These are phyloP conservation scores for Ectobius pallidus DNA, from an alignment of 2,888 invertebrate genomes.

Conservation along the genomic window DNA sequence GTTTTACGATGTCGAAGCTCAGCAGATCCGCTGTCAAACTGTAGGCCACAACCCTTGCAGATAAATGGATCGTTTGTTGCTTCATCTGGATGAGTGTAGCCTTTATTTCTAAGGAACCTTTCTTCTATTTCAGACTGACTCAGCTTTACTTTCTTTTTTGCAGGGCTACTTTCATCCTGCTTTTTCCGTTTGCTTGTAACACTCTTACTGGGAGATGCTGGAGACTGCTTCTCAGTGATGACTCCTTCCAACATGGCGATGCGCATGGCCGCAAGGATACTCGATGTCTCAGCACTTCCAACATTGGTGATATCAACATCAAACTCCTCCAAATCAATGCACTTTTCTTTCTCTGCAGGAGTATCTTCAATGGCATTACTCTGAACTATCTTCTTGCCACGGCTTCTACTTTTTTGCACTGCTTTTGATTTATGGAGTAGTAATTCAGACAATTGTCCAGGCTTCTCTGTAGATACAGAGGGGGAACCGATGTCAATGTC, in stretches of 20 bases:
- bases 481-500: neutral
- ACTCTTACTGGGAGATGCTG: neutral
- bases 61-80: conserved; percentile 32
- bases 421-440: neutral
- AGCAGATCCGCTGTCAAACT: conserved; percentile 40
- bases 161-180: neutral
- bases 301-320: conserved; percentile 9
- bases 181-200: neutral
- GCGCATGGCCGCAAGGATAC: conserved; percentile 40
- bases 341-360: no score
- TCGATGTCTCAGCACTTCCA: conserved; percentile 28
- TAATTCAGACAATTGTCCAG: neutral
- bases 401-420: conserved; percentile 1
- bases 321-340: conserved; percentile 25
- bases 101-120: conserved; percentile 11
- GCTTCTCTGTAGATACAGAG: neutral
- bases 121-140: conserved; percentile 11
- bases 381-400: neutral
- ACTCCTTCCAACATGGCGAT: conserved; percentile 35
- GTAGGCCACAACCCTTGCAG: conserved; percentile 41
- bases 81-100: conserved; percentile 28
- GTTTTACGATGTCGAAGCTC: conserved; percentile 41
- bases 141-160: conserved; percentile 15
- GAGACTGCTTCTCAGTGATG: neutral
- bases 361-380: neutral